These are phyloP conservation scores for Okapia johnstoni DNA, from an alignment of 2,113 vertebrate species.

Conservation along the genomic window DNA sequence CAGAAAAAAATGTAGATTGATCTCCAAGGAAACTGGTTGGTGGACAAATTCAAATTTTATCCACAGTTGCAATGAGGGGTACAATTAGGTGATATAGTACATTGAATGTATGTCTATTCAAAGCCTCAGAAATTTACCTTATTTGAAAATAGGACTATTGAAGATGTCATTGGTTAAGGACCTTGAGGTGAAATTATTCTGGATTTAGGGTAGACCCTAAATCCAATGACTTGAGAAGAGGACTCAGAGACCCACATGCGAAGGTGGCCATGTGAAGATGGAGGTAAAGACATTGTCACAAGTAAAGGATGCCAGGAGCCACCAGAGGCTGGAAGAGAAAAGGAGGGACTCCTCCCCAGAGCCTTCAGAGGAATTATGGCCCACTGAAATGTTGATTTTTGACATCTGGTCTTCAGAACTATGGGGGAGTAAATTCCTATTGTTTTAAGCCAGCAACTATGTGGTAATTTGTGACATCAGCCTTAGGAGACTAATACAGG, in stretches of 20 bases:
- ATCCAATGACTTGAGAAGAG: neutral
- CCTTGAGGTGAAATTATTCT: neutral
- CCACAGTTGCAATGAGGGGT: neutral
- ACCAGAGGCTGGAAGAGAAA: too few relatives aligned
- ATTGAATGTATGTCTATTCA: neutral
- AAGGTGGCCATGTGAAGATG: neutral
- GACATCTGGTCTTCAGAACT: neutral
- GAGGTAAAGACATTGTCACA: neutral
- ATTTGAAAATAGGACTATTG: neutral
- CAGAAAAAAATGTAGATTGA: neutral
- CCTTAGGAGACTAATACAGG: neutral
- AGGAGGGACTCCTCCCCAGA: neutral
- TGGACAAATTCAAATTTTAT: neutral
- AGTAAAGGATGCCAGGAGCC: neutral
- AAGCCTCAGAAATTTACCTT: neutral
- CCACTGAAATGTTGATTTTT: neutral
- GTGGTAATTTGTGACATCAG: neutral
- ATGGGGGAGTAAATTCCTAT: neutral
- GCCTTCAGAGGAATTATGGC: neutral
- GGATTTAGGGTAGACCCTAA: neutral
- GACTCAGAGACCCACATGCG: neutral
- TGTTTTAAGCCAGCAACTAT: neutral
- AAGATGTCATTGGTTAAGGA: neutral
- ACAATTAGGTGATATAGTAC: neutral
- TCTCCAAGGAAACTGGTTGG: neutral